Evolutionary conservation across 2,888 invertebrate species (phyloP).

Genomic region (Nematopogon swammerdamellus): DNA sequence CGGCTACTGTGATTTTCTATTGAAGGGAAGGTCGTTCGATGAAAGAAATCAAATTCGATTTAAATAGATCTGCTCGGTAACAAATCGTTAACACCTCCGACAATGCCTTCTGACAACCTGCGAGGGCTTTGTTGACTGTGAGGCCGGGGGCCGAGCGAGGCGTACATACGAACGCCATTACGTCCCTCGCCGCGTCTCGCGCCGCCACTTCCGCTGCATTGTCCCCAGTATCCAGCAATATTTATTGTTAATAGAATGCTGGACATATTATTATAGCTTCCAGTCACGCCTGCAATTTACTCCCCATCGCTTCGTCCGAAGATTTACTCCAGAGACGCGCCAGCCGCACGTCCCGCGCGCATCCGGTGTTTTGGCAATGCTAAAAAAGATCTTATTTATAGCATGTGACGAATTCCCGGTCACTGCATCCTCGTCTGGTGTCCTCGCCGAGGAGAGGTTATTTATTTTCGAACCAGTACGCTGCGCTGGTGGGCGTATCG

Average conservation of each 20-base stretch:
- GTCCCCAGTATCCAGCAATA: background rate
- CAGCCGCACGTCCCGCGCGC: constrained; percentile 43
- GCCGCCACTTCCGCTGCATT: background rate
- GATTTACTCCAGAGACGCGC: constrained; percentile 21
- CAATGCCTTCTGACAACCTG: background rate
- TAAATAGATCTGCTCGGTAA: background rate
- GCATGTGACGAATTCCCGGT: constrained; percentile 36
- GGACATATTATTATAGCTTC: no score
- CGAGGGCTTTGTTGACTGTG: no score
- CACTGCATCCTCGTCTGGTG: constrained; percentile 27
- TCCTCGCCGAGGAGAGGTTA: constrained; percentile 24
- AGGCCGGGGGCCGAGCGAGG: no score
- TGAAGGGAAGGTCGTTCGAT: no score
- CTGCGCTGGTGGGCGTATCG: constrained; percentile 25
- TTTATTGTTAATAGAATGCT: background rate
- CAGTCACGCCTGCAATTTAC: background rate
- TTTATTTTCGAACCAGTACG: constrained; percentile 32
- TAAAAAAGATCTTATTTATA: constrained; percentile 55
- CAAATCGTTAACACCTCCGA: background rate
- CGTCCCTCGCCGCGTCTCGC: no score
- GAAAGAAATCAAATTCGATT: background rate
- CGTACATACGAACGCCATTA: no score
- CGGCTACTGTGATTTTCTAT: no score
- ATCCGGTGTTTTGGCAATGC: constrained; percentile 50
- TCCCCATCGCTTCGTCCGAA: background rate